phyloP scores from a whole-genome alignment of 1,140 invertebrate genomes.

The Centruroides vittatus region DNA sequence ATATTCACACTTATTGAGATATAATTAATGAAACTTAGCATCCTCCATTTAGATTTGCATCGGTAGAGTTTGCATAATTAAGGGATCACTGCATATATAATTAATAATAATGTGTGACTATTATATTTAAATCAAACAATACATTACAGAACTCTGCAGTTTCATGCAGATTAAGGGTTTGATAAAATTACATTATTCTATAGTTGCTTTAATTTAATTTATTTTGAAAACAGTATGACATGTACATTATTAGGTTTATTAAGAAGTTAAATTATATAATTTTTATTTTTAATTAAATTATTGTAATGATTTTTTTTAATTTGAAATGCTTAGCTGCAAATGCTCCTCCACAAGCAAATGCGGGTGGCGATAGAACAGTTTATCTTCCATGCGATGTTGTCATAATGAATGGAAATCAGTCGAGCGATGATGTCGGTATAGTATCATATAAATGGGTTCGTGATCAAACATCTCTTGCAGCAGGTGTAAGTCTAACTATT shows the following conservation, averaged over 20 bases:
- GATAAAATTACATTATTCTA: not conserved
- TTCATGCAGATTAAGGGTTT: too few relatives aligned
- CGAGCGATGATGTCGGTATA: slow-evolving; percentile 74
- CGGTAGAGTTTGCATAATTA: too few relatives aligned
- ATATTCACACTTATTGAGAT: too few relatives aligned
- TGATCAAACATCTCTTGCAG: slow-evolving; percentile 61
- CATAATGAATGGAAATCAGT: slow-evolving; percentile 67
- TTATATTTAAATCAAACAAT: too few relatives aligned
- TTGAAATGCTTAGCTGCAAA: slow-evolving; percentile 54
- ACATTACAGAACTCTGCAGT: too few relatives aligned
- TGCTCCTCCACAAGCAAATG: slow-evolving; percentile 69
- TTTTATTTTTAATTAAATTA: not conserved
- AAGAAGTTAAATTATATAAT: not conserved
- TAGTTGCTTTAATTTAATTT: not conserved
- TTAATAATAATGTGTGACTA: too few relatives aligned
- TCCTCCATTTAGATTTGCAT: too few relatives aligned
- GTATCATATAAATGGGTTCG: slow-evolving; percentile 71
- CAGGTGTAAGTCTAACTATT: slow-evolving; percentile 36
- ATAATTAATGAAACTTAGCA: too few relatives aligned
- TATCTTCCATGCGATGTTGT: slow-evolving; percentile 57
- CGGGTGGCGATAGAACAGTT: slow-evolving; percentile 64
- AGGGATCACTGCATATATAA: too few relatives aligned
- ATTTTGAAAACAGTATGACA: too few relatives aligned
- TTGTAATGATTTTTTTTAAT: slow-evolving; percentile 17
- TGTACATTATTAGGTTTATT: not conserved